Evolutionary conservation across 2,113 vertebrate species (phyloP), one percentile per base, ranked within the genome.

Genomic region (Oryzias woworae): DNA sequence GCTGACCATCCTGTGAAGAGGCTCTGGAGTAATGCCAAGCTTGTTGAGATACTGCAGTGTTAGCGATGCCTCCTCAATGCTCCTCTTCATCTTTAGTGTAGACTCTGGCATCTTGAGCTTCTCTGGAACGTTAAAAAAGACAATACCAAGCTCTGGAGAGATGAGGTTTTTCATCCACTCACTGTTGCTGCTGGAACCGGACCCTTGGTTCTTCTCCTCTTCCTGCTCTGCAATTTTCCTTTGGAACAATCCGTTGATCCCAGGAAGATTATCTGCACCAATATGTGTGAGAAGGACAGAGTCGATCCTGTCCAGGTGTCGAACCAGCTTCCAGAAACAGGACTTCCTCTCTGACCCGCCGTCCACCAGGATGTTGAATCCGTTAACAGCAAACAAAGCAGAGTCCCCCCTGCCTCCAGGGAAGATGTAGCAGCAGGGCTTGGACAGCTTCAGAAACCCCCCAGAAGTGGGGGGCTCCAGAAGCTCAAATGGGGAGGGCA

Each of bases 401-500:
- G 97, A 98, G 84, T 99, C 97, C 5, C 97, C 97, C 13, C 97
- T 92, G 65, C 97, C 96, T 17, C 97, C 97, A 1, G 97, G 97
- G 74, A 99, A 99, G 79, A 99, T 97, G 78, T 99, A 99, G 88
- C 97, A 99, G 87, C 97, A 99, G 58, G 97, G 96, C 64, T 98
- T 98, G 66, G 97, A 99, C 68, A 99, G 92, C 74, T 99, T 99
- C 79, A 99, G 88, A 75, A 99, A 99, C 14, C 97, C 97, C 60
- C 97, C 97, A 1, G 97, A 99, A n/a, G 94, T 97, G 3, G 97
- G 97, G 1, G 97, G 94, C 77, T 99, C 97, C 70, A 99, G 88
- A 13, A 98, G 94, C 68, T 99, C 97, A 82, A 99, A 99, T 3
- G 97, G 95, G 2, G 97, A 98, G 0, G 95, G 94, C 52, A 96